A percentile compares a stretch with the other conserved stretches of the same genome.
phyloP scores from a whole-genome alignment of 2,888 invertebrate genomes.

The Athalia rosae region DNA sequence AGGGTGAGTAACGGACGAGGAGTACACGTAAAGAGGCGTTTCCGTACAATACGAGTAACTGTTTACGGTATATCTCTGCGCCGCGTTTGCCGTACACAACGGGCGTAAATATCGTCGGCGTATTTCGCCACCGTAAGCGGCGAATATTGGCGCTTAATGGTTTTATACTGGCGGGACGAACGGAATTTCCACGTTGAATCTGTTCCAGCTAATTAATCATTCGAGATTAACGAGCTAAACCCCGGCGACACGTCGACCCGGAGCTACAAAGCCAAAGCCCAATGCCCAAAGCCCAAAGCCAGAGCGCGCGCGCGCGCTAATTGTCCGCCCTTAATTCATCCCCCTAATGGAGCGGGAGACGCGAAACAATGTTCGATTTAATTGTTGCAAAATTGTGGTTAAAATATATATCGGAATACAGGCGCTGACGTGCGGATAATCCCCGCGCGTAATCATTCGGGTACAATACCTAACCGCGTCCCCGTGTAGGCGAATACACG shows the following conservation, averaged over 20 bases:
- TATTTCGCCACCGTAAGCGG: neutral
- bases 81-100: neutral
- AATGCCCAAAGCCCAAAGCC: neutral
- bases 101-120: neutral
- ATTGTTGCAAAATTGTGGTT: no score
- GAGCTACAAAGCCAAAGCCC: neutral
- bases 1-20: neutral
- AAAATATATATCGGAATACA: no score
- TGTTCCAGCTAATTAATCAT: slow-evolving; percentile 41
- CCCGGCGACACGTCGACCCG: neutral
- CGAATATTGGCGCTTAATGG: slow-evolving; percentile 11
- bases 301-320: neutral
- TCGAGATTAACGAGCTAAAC: slow-evolving; percentile 15
- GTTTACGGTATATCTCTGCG: no score
- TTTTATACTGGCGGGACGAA: slow-evolving; percentile 21
- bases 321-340: slow-evolving; percentile 26
- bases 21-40: no score
- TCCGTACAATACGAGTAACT: no score
- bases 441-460: no score
- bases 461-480: no score
- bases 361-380: neutral
- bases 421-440: no score
- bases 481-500: no score
- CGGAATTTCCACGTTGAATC: slow-evolving; percentile 20
- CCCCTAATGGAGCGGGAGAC: neutral